Percentiles rank a stretch among this genome's conserved stretches.
These are phyloP conservation scores for Sisor rabdophorus DNA, from an alignment of 2,113 vertebrate genomes.

Conservation along the genomic window DNA sequence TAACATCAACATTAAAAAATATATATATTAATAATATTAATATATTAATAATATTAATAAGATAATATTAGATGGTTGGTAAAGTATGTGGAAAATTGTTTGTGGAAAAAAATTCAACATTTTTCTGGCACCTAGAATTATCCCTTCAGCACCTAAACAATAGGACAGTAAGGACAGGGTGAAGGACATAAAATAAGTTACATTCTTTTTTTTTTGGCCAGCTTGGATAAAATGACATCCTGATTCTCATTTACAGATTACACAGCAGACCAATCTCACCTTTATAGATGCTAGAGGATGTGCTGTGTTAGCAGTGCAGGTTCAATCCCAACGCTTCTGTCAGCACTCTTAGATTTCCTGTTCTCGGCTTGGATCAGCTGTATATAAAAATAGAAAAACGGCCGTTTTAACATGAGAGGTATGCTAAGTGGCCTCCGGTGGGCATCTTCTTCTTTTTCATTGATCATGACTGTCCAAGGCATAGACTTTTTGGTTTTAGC, in stretches of 20 bases:
- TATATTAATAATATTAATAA: neutral
- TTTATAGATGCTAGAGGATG: conserved; percentile 11
- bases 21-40: too few relatives aligned
- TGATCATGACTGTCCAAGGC: neutral
- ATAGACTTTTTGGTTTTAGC: neutral
- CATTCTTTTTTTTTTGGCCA: neutral
- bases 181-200: neutral
- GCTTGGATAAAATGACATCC: neutral
- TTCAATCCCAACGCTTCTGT: conserved; percentile 14
- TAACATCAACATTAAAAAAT: too few relatives aligned
- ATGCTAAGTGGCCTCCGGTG: conserved; percentile 32
- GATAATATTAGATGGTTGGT: neutral
- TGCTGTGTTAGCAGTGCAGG: conserved; percentile 26
- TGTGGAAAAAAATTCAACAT: neutral
- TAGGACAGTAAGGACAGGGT: neutral
- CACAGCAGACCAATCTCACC: neutral
- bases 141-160: neutral
- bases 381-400: conserved; percentile 43
- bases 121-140: too few relatives aligned
- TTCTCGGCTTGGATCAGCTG: conserved; percentile 35
- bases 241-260: neutral
- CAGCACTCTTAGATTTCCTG: conserved; percentile 28
- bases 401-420: conserved; percentile 30
- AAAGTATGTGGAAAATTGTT: neutral
- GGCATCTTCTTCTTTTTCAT: conserved; percentile 11